These are phyloP conservation scores for Spatula versicolor DNA, from an alignment of 2,797 vertebrate genomes.

Conservation along the genomic window DNA sequence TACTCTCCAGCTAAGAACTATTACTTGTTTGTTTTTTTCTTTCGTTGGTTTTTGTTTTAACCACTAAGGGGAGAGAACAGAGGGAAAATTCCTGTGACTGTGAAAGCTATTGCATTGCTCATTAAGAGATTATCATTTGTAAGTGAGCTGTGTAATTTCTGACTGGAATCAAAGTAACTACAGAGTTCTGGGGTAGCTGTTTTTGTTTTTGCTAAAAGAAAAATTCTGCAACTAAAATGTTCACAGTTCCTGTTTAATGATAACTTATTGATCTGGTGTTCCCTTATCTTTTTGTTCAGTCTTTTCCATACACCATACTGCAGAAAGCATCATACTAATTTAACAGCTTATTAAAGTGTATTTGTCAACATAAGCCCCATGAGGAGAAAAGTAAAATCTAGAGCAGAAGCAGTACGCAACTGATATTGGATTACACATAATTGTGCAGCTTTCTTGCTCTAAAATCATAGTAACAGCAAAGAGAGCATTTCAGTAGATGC, in stretches of 20 bases:
- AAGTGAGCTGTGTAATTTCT: neutral
- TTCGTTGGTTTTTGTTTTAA: neutral
- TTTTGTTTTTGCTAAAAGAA: neutral
- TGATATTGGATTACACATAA: neutral
- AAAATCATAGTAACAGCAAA: conserved; percentile 7
- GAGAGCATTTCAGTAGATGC: conserved; percentile 6
- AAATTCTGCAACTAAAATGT: neutral
- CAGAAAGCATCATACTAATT: neutral
- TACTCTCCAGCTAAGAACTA: conserved; percentile 37
- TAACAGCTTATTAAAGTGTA: neutral
- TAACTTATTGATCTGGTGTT: neutral
- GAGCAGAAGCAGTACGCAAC: neutral
- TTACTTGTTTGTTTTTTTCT: neutral
- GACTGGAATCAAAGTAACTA: neutral
- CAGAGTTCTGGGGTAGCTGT: neutral
- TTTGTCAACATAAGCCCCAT: conserved; percentile 7
- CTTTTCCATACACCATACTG: neutral
- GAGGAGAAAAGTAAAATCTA: neutral
- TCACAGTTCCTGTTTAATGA: neutral
- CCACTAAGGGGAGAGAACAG: neutral
- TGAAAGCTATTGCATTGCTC: neutral
- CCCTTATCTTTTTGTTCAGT: neutral
- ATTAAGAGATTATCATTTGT: neutral
- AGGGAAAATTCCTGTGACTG: neutral
- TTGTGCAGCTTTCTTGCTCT: conserved; percentile 5